Evolutionary conservation across 2,113 vertebrate species (phyloP), one percentile per base, ranked within the genome.

Genomic region (Paramisgurnus dabryanus): DNA sequence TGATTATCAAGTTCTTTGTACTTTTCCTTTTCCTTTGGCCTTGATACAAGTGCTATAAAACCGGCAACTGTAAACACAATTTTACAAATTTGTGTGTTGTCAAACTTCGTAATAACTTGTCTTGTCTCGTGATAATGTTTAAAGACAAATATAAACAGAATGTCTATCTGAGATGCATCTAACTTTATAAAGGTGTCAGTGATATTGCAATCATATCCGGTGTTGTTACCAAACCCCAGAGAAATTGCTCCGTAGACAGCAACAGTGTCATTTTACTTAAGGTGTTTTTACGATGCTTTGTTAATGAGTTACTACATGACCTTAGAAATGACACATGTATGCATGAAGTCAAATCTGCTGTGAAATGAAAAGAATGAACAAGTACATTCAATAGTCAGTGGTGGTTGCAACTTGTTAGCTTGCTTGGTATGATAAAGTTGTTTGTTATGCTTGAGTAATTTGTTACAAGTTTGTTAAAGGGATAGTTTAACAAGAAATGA

Each of bases 221-320:
- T 57, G 47, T 78, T 40, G 10, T n/a, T 63, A 49, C 22, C 7
- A 5, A 17, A 18, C 11, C 47, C 40, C 22, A 47, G 58, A 41
- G 27, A 78, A 47, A 45, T 68, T 15, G 43, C 49, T 70, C 15
- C 15, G 6, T 7, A n/a, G 41, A 17, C 17, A 4, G 7, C 7
- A 40, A 45, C 15, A 53, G n/a, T n/a, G 8, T 57, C 8, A 57
- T 47, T 49, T 57, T 68, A 82, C 63, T 4, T 34, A 58, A 64
- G 73, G 18, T 12, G 47, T 76, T 60, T 64, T 55, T 22, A 22
- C 10, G 8, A 12, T 63, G 41, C 18, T 15, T 72, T n/a, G 53
- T 41, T 72, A 22, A 58, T 73, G 27, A 74, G n/a, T 61, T 22
- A 60, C 40, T 39, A 69, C 67, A 69, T 69, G 45, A 49, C 5